Conservation (phyloP, 2,888 invertebrate genomes). For the Microctonus brassicae region DNA sequence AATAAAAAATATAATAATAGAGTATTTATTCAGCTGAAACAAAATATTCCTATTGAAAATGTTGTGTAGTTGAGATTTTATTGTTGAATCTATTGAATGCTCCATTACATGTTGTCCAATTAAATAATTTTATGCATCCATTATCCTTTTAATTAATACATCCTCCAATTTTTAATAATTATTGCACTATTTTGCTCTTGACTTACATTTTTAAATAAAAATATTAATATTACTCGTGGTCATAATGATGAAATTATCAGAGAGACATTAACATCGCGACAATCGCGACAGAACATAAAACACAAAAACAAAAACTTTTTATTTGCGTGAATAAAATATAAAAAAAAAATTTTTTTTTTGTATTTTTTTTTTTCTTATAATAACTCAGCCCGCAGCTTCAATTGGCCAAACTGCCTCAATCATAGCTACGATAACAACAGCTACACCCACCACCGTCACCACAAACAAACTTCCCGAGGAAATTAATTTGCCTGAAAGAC, state of each 20-base stretch:
- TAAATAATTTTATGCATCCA: neutral
- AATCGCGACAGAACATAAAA: neutral
- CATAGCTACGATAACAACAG: slow-evolving; percentile 74
- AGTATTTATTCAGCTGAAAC: neutral
- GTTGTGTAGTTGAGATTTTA: neutral
- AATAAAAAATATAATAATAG: too few relatives aligned
- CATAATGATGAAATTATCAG: neutral
- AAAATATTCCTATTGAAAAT: neutral
- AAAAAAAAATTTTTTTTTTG: slow-evolving; percentile 26
- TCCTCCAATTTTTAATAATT: neutral
- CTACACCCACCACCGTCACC: slow-evolving; percentile 71
- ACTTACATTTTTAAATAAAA: neutral
- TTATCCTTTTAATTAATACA: neutral
- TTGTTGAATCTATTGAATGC: neutral
- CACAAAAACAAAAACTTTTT: neutral
- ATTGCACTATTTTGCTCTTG: slow-evolving; percentile 6
- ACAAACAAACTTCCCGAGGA: slow-evolving; percentile 66
- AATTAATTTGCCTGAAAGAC: slow-evolving; percentile 77
- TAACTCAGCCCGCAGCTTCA: slow-evolving; percentile 65
- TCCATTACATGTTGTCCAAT: neutral
- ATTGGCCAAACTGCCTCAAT: slow-evolving; percentile 68
- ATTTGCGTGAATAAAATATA: neutral
- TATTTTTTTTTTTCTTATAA: slow-evolving; percentile 52
- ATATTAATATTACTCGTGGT: neutral
- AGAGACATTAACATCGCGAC: neutral